phyloP scores from a whole-genome alignment of 2,797 vertebrate species.

The Hipposideros larvatus region DNA sequence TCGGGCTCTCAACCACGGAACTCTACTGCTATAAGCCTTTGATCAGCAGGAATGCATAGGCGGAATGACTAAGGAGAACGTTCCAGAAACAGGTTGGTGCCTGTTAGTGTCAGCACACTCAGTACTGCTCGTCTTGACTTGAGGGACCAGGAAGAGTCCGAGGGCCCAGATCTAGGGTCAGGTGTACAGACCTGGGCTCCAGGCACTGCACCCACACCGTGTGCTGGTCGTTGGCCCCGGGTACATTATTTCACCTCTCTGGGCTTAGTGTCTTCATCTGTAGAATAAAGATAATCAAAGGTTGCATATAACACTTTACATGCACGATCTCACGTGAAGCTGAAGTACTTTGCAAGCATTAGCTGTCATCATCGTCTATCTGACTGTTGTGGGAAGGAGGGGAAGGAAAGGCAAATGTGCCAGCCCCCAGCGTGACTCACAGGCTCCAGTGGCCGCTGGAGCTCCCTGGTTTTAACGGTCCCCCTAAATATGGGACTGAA shows the following conservation, averaged over 20 bases:
- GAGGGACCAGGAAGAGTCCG: background rate
- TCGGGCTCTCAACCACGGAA: accelerated
- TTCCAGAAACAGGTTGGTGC: background rate
- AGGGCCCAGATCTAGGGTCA: background rate
- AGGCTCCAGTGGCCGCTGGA: background rate
- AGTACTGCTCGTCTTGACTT: no score
- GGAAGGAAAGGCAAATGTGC: background rate
- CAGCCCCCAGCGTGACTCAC: background rate
- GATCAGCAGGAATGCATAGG: accelerated
- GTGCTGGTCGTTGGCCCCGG: background rate
- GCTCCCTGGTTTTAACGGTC: background rate
- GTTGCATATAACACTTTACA: background rate
- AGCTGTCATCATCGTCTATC: background rate
- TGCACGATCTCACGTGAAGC: background rate
- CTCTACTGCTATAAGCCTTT: background rate
- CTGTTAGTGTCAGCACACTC: accelerated
- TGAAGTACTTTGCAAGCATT: background rate
- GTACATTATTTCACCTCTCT: background rate
- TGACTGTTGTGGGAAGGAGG: background rate
- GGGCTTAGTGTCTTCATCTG: background rate
- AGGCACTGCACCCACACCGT: accelerated
- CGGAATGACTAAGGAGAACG: background rate
- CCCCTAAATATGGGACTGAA: background rate
- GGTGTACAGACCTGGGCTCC: background rate
- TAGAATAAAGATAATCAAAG: background rate